Percentiles rank a stretch among this genome's conserved stretches.
Evolutionary conservation across 64 coral and sea anemone species (phyloP).

Genomic region (Montipora efflorescens): DNA sequence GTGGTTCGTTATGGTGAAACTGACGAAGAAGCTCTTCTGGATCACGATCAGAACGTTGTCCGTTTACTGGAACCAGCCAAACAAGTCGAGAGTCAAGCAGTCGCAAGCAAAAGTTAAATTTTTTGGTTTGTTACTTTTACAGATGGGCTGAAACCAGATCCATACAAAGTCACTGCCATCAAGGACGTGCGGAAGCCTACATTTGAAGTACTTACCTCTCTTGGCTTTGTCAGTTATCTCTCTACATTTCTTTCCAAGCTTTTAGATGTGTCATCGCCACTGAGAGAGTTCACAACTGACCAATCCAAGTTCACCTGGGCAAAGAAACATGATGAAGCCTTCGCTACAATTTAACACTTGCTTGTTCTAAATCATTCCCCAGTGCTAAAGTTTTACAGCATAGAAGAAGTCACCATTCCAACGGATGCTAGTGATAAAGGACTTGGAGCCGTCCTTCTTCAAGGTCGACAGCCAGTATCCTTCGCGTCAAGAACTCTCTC

Average conservation of each 20-base stretch:
- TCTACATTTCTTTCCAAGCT: not conserved
- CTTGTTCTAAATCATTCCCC: conserved; percentile 1
- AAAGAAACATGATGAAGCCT: conserved; percentile 45
- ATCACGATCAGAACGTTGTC: too few relatives aligned
- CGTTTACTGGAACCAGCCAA: not conserved
- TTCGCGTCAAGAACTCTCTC: conserved; percentile 9
- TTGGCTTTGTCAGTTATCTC: conserved; percentile 57
- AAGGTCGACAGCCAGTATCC: not conserved
- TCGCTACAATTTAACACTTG: not conserved
- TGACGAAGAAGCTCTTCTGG: too few relatives aligned
- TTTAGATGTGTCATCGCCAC: conserved; percentile 6
- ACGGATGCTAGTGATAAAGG: conserved; percentile 8
- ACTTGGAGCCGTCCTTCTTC: not conserved
- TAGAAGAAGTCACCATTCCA: conserved; percentile 4
- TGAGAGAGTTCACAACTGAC: conserved; percentile 30
- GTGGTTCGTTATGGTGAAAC: too few relatives aligned
- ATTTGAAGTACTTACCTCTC: conserved; percentile 23
- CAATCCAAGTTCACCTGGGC: not conserved
- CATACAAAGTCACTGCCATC: conserved; percentile 34
- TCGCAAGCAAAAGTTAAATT: conserved; percentile 47
- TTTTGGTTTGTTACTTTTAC: conserved; percentile 4
- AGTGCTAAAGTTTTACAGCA: not conserved
- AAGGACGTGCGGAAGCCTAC: conserved; percentile 17
- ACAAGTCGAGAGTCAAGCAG: conserved; percentile 53
- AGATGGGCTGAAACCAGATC: conserved; percentile 58